Conservation (phyloP, 1,140 invertebrate species). For the Ceratitis capitata region DNA sequence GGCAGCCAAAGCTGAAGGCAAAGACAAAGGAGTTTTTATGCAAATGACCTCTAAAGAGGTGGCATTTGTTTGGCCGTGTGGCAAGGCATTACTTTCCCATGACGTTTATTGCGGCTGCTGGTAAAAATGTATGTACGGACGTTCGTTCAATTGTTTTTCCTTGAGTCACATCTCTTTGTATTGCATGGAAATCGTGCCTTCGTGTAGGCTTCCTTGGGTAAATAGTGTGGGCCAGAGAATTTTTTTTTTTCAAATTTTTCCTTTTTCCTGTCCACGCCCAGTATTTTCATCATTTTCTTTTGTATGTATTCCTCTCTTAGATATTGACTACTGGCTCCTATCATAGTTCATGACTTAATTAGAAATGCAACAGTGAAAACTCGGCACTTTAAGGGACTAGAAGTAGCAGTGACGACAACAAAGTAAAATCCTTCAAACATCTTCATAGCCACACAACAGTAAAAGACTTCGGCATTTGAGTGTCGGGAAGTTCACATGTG, state of each 20-base stretch:
- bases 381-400: too few relatives aligned
- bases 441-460: neutral
- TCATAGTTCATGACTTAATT: conserved; percentile 32
- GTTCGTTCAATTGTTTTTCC: too few relatives aligned
- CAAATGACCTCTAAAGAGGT: conserved; percentile 24
- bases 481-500: too few relatives aligned
- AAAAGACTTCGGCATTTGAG: too few relatives aligned
- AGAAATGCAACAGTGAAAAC: conserved; percentile 16
- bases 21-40: neutral
- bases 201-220: too few relatives aligned
- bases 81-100: conserved; percentile 23
- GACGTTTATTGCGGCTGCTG: conserved; percentile 7
- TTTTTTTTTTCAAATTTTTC: neutral
- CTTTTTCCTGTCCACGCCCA: too few relatives aligned
- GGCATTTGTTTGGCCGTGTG: conserved; percentile 8
- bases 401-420: neutral
- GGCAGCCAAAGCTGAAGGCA: neutral
- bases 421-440: neutral
- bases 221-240: neutral
- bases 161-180: too few relatives aligned
- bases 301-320: too few relatives aligned
- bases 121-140: neutral
- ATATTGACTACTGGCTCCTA: neutral
- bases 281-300: too few relatives aligned
- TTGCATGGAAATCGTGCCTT: neutral